These are phyloP conservation scores for Orussus abietinus DNA, from an alignment of 1,140 invertebrate genomes.

Conservation along the genomic window DNA sequence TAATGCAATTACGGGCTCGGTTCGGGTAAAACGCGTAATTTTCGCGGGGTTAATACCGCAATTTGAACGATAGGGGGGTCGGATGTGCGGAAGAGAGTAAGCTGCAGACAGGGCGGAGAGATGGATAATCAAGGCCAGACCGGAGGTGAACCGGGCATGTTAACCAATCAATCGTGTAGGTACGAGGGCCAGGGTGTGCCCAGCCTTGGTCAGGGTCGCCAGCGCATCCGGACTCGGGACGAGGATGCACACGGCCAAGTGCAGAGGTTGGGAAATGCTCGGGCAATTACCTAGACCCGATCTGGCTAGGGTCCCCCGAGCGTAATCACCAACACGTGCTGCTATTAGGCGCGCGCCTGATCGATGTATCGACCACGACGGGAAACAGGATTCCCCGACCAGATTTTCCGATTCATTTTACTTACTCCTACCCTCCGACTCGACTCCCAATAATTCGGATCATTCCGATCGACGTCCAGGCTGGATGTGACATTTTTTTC, in stretches of 20 bases:
- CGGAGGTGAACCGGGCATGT: conserved; percentile 35
- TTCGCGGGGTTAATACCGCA: conserved; percentile 24
- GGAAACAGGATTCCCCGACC: conserved; percentile 26
- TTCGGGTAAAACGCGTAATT: conserved; percentile 24
- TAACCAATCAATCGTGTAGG: conserved; percentile 40
- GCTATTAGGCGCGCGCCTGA: conserved; percentile 44
- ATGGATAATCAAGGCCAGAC: conserved; percentile 40
- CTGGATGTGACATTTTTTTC: no score
- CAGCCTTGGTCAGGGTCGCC: background rate
- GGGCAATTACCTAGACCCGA: conserved; percentile 44
- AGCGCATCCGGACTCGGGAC: conserved; percentile 11
- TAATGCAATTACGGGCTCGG: conserved; percentile 19
- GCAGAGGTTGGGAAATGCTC: conserved; percentile 17
- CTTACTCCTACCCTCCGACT: no score
- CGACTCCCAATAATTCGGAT: no score
- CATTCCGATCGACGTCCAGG: no score
- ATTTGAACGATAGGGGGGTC: conserved; percentile 27
- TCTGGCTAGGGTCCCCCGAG: conserved; percentile 40
- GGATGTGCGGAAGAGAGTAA: conserved; percentile 19
- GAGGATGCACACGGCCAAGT: conserved; percentile 6
- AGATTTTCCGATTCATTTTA: no score
- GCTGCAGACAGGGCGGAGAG: conserved; percentile 34
- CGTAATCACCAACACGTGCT: conserved; percentile 47
- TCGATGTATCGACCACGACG: conserved; percentile 33
- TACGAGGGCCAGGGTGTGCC: conserved; percentile 10